Conservation (phyloP, 2,888 invertebrate species). For the Oscheius sp. region DNA sequence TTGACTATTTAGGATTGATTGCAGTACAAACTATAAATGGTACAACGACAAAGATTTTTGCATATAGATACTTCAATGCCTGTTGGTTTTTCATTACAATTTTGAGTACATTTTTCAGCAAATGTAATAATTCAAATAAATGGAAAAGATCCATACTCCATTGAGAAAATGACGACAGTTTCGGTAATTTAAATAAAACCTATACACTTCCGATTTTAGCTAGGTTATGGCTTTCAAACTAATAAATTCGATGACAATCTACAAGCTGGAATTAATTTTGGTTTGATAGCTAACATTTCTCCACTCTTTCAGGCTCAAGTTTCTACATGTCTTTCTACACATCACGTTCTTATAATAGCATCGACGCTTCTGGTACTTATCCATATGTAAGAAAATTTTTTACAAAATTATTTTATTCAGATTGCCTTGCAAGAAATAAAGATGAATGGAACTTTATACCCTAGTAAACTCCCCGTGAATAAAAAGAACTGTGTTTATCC, state of each 20-base stretch:
- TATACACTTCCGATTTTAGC: background rate
- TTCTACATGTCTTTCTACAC: constrained; percentile 8
- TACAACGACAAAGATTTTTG: background rate
- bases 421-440: background rate
- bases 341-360: background rate
- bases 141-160: background rate
- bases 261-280: background rate
- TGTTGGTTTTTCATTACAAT: too few species aligned
- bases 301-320: too few species aligned
- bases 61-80: too few species aligned
- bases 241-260: background rate
- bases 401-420: background rate
- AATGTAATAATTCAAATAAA: background rate
- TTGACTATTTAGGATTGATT: too few species aligned
- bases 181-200: background rate
- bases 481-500: background rate
- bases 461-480: too few species aligned
- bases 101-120: too few species aligned
- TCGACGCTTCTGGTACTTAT: background rate
- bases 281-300: too few species aligned
- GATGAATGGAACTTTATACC: background rate
- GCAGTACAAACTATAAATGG: too few species aligned
- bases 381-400: background rate
- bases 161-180: constrained; percentile 14
- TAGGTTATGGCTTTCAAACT: background rate